Evolutionary conservation across 1,140 invertebrate species (phyloP), one percentile per base, ranked within the genome.

Genomic region (Drosophila dunni): DNA sequence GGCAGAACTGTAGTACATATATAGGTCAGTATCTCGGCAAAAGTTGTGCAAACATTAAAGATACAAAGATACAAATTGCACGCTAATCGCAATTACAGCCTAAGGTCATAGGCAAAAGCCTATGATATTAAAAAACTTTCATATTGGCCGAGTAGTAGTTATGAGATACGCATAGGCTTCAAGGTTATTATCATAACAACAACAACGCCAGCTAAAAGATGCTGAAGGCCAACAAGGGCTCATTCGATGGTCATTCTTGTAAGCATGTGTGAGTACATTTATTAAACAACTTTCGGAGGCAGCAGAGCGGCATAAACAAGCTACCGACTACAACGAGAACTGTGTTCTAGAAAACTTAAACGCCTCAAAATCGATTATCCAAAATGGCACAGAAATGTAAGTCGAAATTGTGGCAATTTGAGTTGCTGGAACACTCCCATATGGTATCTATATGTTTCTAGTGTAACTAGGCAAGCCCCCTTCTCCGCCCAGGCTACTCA

Each of bases 181-280:
- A 44, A 72, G 61, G 66, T 65, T 38, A 42, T 34, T 42, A 6
- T 17, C 9, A 17, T 11, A 33, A 20, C 36, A 11, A 58, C 58
- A 46, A 42, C 38, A 42, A 42, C 7, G 2, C 1, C 7, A 38
- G 10, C 36, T 38, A 38, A 8, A 38, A 38, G 36, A 9, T 42
- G 24, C 56, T 62, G 45, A 78, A 65, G 69, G 45, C 56, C 54
- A 29, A 70, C 64, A 61, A 38, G n/a, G 7, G 34, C 53, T 74
- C n/a, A 71, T 69, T 69, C 44, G 58, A 50, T 53, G 79, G 33
- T 51, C 81, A 76, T 54, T 38, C 24, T n/a, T 56, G 40, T 79
- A 63, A 72, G 64, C 79, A 79, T 82, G 76, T 86, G 79, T 77
- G 76, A 86, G 83, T 88, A 88, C 84, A 86, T 86, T 86, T 86